Evolutionary conservation across 2,113 vertebrate species (phyloP).

Genomic region (Caracal caracal): DNA sequence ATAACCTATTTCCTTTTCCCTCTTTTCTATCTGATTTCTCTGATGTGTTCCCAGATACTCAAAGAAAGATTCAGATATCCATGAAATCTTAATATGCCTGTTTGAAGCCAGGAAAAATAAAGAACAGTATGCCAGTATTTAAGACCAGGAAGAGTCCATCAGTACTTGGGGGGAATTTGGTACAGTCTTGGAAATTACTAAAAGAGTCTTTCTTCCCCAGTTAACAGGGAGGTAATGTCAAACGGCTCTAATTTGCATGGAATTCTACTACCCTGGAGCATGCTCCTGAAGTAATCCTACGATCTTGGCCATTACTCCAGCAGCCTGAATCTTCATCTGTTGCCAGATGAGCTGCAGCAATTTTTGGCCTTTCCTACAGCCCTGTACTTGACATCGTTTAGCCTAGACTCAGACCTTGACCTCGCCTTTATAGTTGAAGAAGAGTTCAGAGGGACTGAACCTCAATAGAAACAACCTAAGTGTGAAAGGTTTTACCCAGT

Average conservation of each 20-base stretch:
- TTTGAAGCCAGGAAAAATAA: slow-evolving; percentile 73
- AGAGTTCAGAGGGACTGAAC: slow-evolving; percentile 41
- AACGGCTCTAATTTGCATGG: slow-evolving; percentile 31
- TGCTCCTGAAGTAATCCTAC: slow-evolving; percentile 28
- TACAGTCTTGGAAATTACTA: slow-evolving; percentile 40
- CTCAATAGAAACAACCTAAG: neutral
- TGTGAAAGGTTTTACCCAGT: slow-evolving; percentile 24
- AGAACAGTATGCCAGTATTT: slow-evolving; percentile 61
- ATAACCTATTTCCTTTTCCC: slow-evolving; percentile 75
- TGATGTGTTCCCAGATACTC: slow-evolving; percentile 77
- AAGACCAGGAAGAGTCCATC: slow-evolving; percentile 57
- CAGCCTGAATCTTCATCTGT: slow-evolving; percentile 46
- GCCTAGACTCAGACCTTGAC: slow-evolving; percentile 53
- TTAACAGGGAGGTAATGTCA: slow-evolving; percentile 55
- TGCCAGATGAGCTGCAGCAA: slow-evolving; percentile 41
- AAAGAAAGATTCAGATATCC: slow-evolving; percentile 69
- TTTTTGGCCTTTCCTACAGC: slow-evolving; percentile 57
- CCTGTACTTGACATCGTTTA: slow-evolving; percentile 67
- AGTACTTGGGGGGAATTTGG: slow-evolving; percentile 44
- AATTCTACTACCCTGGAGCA: slow-evolving; percentile 54
- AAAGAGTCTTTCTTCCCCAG: slow-evolving; percentile 32
- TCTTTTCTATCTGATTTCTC: slow-evolving; percentile 73
- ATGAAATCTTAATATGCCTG: slow-evolving; percentile 73
- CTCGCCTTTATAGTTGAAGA: slow-evolving; percentile 8
- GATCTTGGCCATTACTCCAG: slow-evolving; percentile 26